Percentiles rank a stretch among this genome's conserved stretches.
Conservation (phyloP, 2,888 invertebrate genomes). For the Urechis unicinctus region DNA sequence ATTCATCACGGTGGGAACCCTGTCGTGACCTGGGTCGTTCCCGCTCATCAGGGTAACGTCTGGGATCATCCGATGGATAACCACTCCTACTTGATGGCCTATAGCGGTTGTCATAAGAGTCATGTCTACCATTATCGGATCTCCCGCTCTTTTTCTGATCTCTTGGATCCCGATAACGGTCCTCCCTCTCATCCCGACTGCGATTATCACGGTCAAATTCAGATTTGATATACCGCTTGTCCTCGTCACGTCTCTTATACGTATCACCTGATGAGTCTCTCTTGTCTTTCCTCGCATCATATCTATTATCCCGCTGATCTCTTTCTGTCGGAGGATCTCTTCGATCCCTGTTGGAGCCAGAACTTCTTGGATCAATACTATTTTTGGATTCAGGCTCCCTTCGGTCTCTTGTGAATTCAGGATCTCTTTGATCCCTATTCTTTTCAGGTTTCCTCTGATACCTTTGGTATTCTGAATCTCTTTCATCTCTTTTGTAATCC, state of each 20-base stretch:
- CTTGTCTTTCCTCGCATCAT: not conserved
- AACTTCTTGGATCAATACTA: too few relatives aligned
- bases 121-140: not conserved
- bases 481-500: too few relatives aligned
- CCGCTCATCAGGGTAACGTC: not conserved
- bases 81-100: not conserved
- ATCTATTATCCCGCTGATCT: not conserved
- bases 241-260: not conserved
- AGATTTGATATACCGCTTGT: not conserved
- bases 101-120: constrained; percentile 2
- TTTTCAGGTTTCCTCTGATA: not conserved
- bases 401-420: not conserved
- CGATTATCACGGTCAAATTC: not conserved
- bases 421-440: not conserved
- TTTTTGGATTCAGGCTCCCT: too few relatives aligned
- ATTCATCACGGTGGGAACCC: constrained; percentile 10
- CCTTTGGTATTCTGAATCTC: too few relatives aligned
- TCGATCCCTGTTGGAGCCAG: too few relatives aligned
- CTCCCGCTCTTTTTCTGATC: not conserved
- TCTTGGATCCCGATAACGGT: not conserved
- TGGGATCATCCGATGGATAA: not conserved
- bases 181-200: not conserved
- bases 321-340: too few relatives aligned
- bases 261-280: not conserved
- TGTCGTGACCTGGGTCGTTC: constrained; percentile 17